phyloP scores from a whole-genome alignment of 2,888 invertebrate genomes.

The Hofmannophila pseudospretella region DNA sequence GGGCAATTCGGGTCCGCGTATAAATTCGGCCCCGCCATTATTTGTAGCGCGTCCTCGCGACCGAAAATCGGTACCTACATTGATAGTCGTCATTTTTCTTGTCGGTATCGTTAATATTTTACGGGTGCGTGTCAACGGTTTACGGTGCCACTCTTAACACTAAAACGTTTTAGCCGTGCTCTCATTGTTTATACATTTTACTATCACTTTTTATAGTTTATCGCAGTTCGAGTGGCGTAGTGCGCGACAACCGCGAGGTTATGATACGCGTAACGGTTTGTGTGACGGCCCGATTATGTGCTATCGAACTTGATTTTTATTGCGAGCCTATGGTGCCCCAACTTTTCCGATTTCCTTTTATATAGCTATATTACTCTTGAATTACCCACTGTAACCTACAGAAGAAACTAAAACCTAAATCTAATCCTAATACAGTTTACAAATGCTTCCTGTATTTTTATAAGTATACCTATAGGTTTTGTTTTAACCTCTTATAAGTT shows the following conservation, averaged over 20 bases:
- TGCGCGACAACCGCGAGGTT: conserved; percentile 37
- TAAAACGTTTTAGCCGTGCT: conserved; percentile 75
- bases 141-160: conserved; percentile 75
- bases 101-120: conserved; percentile 76
- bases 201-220: conserved; percentile 75
- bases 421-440: no score
- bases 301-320: conserved; percentile 62
- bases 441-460: no score
- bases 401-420: no score
- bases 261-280: conserved; percentile 53
- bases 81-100: conserved; percentile 76
- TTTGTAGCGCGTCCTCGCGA: conserved; percentile 72
- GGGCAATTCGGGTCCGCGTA: conserved; percentile 73
- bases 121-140: conserved; percentile 75
- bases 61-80: conserved; percentile 73
- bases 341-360: neutral
- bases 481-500: no score
- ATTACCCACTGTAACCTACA: no score
- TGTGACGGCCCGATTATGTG: conserved; percentile 55
- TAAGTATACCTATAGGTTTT: no score
- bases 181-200: conserved; percentile 77
- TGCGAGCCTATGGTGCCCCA: conserved; percentile 31
- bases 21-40: conserved; percentile 72
- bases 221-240: conserved; percentile 57
- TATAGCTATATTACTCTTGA: no score